Evolutionary conservation across 2,113 vertebrate genomes (phyloP).

Genomic region (Mesitornis unicolor): DNA sequence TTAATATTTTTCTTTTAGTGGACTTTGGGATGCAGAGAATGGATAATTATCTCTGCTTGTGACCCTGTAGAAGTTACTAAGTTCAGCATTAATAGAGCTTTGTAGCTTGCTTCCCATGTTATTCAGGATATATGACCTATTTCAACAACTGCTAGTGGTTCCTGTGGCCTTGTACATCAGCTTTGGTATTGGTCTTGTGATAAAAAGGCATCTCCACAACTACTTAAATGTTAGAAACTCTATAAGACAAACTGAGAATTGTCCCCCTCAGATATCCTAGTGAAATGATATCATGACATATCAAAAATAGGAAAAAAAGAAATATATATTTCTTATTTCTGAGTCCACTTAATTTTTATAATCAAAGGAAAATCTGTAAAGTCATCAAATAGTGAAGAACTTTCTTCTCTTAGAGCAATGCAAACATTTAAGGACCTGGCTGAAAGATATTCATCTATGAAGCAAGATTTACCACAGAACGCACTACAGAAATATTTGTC

Average conservation of each 20-base stretch:
- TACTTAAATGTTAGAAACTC: not conserved
- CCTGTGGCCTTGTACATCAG: not conserved
- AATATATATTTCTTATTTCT: not conserved
- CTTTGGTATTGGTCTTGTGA: not conserved
- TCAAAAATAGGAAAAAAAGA: not conserved
- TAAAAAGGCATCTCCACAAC: not conserved
- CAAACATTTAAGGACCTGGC: accelerated
- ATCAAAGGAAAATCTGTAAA: not conserved
- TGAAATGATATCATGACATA: not conserved
- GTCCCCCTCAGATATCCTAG: not conserved
- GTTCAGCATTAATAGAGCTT: not conserved
- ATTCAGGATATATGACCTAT: not conserved
- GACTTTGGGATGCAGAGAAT: not conserved
- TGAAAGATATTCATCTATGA: not conserved
- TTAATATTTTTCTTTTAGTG: not conserved
- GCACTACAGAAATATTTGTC: too few relatives aligned
- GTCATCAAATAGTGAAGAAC: not conserved
- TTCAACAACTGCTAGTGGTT: not conserved
- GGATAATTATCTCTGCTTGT: not conserved
- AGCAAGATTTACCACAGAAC: not conserved
- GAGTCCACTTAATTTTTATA: not conserved
- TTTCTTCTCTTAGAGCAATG: not conserved
- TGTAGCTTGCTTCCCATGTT: not conserved
- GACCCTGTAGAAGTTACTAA: accelerated
- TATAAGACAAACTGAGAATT: not conserved